Evolutionary conservation across 92 coral and sea anemone species (phyloP), one percentile per base, ranked within the genome.

Genomic region (Pocillopora meandrina): DNA sequence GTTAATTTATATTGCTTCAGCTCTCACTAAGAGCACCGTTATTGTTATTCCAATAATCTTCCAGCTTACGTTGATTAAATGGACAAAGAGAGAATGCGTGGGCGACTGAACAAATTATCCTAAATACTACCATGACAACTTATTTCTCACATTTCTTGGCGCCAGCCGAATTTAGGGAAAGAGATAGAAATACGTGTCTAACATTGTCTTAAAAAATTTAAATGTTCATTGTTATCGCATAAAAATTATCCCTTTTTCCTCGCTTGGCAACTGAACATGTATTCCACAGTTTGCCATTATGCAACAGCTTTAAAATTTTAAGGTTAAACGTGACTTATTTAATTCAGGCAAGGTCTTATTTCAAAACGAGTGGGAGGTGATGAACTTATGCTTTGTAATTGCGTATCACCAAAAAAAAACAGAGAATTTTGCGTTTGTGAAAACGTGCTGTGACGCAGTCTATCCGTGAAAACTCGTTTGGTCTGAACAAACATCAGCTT

Each of bases 391-490:
- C 67, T 68, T 0, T 9, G 15, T 10, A 35, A 82, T 61, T 70
- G 47, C 12, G 34, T 63, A 74, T 16, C 72, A 26, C 31, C 31
- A 60, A 73, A 52, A 26, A 59, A 83, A 18, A 34, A 60, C 1
- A 34, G 80, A 67, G 85, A 81, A 81, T 42, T 61, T 71, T 56
- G 20, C 33, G 33, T 20, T 3, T 9, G 1, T 34, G 20, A 61
- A 74, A 55, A 74, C 85, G 76, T 81, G 77, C 70, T 31, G 13
- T 56, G 42, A 71, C 77, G n/a, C 58, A 70, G 21, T 31, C 33
- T 10, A n/a, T 12, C 68, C 4, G 75, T 36, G 62, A 52, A 35
- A 23, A 20, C 74, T 55, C 59, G 34, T 36, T 34, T 23, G 61
- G 72, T 23, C 34, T 65, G 26, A 79, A 55, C 60, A 79, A 59